Conservation (phyloP, 2,888 invertebrate genomes). For the Lepidochitona cinerea region DNA sequence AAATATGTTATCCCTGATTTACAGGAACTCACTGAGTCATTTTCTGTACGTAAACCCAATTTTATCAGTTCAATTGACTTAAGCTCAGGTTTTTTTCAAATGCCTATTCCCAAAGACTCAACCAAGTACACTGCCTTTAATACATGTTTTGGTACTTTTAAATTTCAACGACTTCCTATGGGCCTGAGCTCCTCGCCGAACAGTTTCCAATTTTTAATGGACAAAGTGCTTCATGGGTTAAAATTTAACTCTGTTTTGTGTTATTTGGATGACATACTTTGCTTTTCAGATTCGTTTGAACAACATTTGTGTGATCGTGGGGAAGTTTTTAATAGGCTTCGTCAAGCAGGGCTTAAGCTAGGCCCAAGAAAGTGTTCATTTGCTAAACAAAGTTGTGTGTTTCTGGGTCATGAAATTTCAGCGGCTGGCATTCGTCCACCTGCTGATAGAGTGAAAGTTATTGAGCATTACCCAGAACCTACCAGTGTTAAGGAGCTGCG, state of each 20-base stretch:
- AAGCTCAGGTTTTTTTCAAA: constrained; percentile 14
- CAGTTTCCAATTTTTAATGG: constrained; percentile 13
- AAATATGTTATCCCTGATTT: constrained; percentile 9
- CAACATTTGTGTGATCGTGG: background rate
- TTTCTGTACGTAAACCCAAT: constrained; percentile 1
- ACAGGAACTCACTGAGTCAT: constrained; percentile 5
- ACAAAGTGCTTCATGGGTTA: constrained; percentile 5
- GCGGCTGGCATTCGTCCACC: background rate
- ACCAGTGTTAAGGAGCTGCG: background rate
- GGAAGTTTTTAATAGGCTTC: background rate
- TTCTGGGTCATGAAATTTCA: constrained; percentile 1
- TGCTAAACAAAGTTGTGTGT: background rate
- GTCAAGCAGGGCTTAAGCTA: constrained; percentile 4
- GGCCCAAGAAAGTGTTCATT: constrained; percentile 8
- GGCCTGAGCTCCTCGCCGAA: background rate
- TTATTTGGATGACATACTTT: constrained; percentile 11
- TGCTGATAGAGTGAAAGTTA: too few species aligned
- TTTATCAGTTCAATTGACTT: constrained; percentile 10
- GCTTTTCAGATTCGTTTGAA: constrained; percentile 9
- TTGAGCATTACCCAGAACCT: constrained; percentile 7
- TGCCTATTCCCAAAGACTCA: background rate
- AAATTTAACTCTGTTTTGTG: constrained; percentile 6
- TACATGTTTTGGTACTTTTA: constrained; percentile 9
- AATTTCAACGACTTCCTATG: constrained; percentile 8
- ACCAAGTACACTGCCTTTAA: background rate